A percentile compares a stretch with the other conserved stretches of the same genome.
phyloP scores from a whole-genome alignment of 2,888 invertebrate genomes.

The Osmoderma eremita region DNA sequence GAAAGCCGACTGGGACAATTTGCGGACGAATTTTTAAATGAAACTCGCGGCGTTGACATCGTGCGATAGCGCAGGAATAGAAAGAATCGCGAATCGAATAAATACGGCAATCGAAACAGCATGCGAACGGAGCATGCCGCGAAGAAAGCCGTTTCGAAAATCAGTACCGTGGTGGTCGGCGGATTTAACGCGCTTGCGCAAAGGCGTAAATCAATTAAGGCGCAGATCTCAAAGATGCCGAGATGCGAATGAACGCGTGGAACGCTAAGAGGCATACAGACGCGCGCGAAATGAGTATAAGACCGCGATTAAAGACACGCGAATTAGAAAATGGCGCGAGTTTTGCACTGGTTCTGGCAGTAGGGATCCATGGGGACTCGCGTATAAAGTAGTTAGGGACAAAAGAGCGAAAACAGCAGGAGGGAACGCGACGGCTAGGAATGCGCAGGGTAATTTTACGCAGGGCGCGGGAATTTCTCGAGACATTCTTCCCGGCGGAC shows the following conservation, averaged over 20 bases:
- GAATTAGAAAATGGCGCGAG: constrained; percentile 37
- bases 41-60: too few relatives aligned
- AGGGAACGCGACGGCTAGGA: not conserved
- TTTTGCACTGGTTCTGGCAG: constrained; percentile 26
- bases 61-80: too few relatives aligned
- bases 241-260: too few relatives aligned
- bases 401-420: constrained; percentile 1
- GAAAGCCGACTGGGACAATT: constrained; percentile 21
- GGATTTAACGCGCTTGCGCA: too few relatives aligned
- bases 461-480: not conserved
- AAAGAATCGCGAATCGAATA: too few relatives aligned
- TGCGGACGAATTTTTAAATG: not conserved
- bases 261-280: not conserved
- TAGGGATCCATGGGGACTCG: constrained; percentile 42
- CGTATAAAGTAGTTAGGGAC: constrained; percentile 25
- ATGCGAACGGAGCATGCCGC: too few relatives aligned
- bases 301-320: not conserved
- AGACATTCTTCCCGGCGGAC: too few relatives aligned
- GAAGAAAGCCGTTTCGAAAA: too few relatives aligned
- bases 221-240: too few relatives aligned
- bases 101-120: too few relatives aligned
- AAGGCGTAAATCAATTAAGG: too few relatives aligned
- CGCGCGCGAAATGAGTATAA: constrained; percentile 1
- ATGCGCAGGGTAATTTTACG: constrained; percentile 14
- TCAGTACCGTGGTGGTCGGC: constrained; percentile 39